phyloP scores from a whole-genome alignment of 2,797 vertebrate genomes.

The Bovichtus diacanthus region DNA sequence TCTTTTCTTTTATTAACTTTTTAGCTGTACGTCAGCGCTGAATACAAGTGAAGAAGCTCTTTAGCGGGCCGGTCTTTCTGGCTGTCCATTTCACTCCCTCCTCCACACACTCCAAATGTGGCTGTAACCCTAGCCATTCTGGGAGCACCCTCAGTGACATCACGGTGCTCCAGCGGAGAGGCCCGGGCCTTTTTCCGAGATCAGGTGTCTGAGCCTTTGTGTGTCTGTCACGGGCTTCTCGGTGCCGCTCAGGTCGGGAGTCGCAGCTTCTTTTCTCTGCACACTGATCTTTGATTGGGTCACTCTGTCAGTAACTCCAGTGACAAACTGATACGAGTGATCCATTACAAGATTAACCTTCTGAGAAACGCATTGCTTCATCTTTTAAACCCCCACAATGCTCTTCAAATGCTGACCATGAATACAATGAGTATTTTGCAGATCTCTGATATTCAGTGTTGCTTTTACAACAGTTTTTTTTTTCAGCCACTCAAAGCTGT shows the following conservation, averaged over 20 bases:
- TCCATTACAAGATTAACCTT: constrained; percentile 13
- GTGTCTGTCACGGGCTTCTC: constrained; percentile 44
- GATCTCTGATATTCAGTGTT: constrained; percentile 5
- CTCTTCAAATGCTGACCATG: not conserved
- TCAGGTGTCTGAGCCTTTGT: constrained; percentile 81
- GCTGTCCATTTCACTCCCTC: constrained; percentile 44
- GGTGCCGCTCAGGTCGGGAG: constrained; percentile 20
- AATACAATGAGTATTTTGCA: constrained; percentile 14
- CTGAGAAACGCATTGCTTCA: not conserved
- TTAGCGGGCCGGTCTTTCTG: constrained; percentile 10
- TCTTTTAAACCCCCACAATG: not conserved
- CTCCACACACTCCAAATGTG: constrained; percentile 66
- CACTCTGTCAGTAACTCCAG: constrained; percentile 20
- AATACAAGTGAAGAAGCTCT: constrained; percentile 15
- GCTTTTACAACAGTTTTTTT: not conserved
- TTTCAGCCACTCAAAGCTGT: not conserved
- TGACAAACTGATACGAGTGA: constrained; percentile 37
- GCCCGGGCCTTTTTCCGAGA: constrained; percentile 80
- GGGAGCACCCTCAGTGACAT: constrained; percentile 56
- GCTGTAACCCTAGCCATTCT: constrained; percentile 74
- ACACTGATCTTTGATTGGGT: constrained; percentile 56
- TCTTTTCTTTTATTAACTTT: constrained; percentile 3
- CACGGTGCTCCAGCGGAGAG: constrained; percentile 44
- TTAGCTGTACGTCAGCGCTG: constrained; percentile 6
- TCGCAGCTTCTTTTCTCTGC: constrained; percentile 32